Conservation (phyloP, 2,797 vertebrate genomes). For the Dermochelys coriacea region DNA sequence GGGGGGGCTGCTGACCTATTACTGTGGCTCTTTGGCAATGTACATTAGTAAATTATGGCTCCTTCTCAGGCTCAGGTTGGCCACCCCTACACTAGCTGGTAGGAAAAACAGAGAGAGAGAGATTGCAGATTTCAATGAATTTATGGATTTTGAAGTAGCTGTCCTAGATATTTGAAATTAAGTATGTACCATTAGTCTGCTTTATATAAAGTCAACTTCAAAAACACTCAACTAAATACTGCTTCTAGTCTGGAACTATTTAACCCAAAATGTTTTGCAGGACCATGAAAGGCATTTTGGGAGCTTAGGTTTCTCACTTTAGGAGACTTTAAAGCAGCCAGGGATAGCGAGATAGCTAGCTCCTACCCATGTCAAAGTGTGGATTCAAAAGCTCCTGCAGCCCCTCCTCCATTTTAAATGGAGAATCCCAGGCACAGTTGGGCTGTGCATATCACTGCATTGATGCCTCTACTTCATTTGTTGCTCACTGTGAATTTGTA, state of each 20-base stretch:
- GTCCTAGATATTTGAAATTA: background rate
- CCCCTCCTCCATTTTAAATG: background rate
- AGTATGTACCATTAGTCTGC: background rate
- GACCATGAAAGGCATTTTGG: background rate
- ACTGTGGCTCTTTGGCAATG: too few relatives aligned
- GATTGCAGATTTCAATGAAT: background rate
- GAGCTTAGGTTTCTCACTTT: background rate
- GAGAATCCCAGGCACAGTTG: background rate
- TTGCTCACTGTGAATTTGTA: background rate
- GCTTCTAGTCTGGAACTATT: background rate
- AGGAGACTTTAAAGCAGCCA: background rate
- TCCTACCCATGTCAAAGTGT: background rate
- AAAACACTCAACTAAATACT: background rate
- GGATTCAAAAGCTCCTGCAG: background rate
- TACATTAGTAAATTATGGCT: too few relatives aligned
- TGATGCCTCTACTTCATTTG: background rate
- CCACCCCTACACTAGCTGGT: background rate
- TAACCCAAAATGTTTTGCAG: background rate
- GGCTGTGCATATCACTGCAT: background rate
- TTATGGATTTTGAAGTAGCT: background rate
- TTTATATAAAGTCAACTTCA: background rate
- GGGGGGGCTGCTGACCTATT: too few relatives aligned
- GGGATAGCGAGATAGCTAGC: background rate
- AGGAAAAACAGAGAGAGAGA: background rate
- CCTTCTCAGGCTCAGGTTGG: too few relatives aligned